A percentile compares a stretch with the other conserved stretches of the same genome.
phyloP scores from a whole-genome alignment of 2,888 invertebrate genomes.

The Philonicus albiceps region DNA sequence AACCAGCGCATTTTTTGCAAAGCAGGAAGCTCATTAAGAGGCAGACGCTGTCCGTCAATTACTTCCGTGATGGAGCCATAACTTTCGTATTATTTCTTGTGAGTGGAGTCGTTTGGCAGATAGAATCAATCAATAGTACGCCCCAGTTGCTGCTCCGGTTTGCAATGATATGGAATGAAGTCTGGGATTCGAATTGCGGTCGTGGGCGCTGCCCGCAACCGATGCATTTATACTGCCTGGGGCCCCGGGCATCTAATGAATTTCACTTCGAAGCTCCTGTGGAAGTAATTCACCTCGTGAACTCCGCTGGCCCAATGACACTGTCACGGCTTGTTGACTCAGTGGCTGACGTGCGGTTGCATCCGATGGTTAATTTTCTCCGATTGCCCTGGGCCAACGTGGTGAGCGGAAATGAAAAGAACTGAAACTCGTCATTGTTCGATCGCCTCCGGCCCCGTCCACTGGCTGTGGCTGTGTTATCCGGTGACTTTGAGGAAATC shows the following conservation, averaged over 20 bases:
- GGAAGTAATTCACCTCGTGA: slow-evolving; percentile 19
- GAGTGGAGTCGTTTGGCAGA: neutral
- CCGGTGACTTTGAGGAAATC: neutral
- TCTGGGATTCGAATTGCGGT: neutral
- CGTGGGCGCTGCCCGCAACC: neutral
- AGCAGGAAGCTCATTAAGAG: neutral
- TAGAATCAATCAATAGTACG: slow-evolving; percentile 30
- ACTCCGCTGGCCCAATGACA: neutral
- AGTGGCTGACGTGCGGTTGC: neutral
- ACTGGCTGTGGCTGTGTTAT: neutral
- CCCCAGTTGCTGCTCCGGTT: slow-evolving; percentile 6
- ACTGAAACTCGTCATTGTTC: neutral
- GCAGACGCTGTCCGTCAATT: slow-evolving; percentile 1
- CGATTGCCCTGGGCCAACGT: neutral
- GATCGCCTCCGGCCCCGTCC: neutral
- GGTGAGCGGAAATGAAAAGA: slow-evolving; percentile 8
- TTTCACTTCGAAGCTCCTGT: neutral
- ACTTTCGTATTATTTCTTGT: neutral
- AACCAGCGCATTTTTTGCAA: neutral
- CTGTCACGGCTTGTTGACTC: slow-evolving; percentile 18
- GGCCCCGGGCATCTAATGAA: neutral
- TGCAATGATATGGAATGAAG: neutral
- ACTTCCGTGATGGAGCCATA: slow-evolving; percentile 10
- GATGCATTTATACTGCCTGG: neutral
- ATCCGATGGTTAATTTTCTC: slow-evolving; percentile 23